Evolutionary conservation across 2,113 vertebrate genomes (phyloP).

Genomic region (Dolichotis patagonum): DNA sequence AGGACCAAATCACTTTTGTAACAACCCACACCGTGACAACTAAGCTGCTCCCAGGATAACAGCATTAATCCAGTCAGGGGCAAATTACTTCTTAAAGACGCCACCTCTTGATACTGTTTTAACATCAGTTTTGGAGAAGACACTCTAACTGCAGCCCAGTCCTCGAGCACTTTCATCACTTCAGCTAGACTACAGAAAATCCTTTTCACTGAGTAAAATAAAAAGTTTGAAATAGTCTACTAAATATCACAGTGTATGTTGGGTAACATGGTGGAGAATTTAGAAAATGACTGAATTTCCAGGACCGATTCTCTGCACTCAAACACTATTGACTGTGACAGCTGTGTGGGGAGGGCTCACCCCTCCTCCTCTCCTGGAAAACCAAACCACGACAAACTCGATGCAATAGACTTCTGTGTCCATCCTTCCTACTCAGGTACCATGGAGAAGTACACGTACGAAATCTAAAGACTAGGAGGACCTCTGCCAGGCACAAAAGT

Average conservation of each 20-base stretch:
- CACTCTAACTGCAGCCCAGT: neutral
- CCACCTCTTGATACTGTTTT: neutral
- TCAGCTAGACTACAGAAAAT: neutral
- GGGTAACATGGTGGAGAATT: neutral
- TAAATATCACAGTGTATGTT: neutral
- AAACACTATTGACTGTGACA: neutral
- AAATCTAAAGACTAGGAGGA: neutral
- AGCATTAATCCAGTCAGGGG: no score
- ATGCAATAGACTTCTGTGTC: neutral
- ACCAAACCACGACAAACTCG: neutral
- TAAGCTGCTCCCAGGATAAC: neutral
- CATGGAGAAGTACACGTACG: neutral
- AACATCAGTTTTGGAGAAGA: neutral
- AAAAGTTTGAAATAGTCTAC: neutral
- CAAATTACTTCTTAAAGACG: neutral
- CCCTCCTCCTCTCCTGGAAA: no score
- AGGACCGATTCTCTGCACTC: neutral
- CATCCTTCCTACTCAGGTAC: neutral
- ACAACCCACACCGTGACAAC: no score
- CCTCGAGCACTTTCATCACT: neutral
- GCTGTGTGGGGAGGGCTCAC: accelerated
- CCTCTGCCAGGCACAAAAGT: neutral
- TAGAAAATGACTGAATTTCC: constrained; percentile 17
- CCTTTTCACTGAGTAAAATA: neutral
- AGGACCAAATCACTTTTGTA: neutral